Percentiles rank a stretch among this genome's conserved stretches.
These are phyloP conservation scores for Coreoperca whiteheadi DNA, from an alignment of 2,113 vertebrate genomes.

Conservation along the genomic window DNA sequence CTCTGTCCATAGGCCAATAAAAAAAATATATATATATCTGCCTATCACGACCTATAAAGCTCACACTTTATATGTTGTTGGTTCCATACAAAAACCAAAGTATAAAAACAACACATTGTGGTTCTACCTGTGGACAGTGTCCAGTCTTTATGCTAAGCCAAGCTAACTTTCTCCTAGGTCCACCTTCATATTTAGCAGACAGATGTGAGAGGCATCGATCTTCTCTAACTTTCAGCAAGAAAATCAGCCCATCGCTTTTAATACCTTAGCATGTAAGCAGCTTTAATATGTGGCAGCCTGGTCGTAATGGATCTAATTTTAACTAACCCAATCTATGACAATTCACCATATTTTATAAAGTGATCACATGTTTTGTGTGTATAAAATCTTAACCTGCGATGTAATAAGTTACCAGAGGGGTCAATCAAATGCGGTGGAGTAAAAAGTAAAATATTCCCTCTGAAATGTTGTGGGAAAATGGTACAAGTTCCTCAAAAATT, in stretches of 20 bases:
- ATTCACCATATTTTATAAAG: background rate
- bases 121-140: too few species aligned
- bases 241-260: background rate
- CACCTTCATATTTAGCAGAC: too few species aligned
- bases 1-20: too few species aligned
- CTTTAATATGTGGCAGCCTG: background rate
- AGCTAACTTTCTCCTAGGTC: background rate
- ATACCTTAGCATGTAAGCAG: too few species aligned
- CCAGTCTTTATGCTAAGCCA: background rate
- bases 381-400: background rate
- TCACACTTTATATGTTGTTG: too few species aligned
- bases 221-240: background rate
- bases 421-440: background rate
- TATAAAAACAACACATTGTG: too few species aligned
- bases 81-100: too few species aligned
- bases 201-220: background rate
- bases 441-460: background rate
- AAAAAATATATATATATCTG: too few species aligned
- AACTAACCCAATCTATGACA: background rate
- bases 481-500: background rate
- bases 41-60: too few species aligned
- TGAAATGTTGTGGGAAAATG: background rate
- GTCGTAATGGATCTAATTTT: background rate
- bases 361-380: background rate
- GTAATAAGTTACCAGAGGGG: background rate